Conservation (phyloP, 2,113 vertebrate species). For the Paradoxurus hermaphroditus region DNA sequence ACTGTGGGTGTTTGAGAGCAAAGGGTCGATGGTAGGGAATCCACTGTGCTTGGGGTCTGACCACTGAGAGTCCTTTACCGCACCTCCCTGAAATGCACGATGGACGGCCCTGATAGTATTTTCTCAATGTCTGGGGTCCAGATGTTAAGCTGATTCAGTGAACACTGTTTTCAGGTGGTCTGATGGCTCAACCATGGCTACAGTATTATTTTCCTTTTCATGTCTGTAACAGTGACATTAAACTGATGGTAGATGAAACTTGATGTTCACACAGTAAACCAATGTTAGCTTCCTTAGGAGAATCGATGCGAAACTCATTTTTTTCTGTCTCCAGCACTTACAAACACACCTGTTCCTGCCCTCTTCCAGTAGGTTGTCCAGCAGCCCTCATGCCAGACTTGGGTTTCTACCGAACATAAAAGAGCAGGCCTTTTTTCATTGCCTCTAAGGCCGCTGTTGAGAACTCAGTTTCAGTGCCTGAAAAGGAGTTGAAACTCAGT, state of each 20-base stretch:
- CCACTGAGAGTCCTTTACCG: not conserved
- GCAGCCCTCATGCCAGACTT: not conserved
- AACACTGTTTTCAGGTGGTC: not conserved
- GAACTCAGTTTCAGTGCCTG: not conserved
- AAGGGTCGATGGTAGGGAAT: not conserved
- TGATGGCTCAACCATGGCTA: not conserved
- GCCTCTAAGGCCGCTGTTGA: not conserved
- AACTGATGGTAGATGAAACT: not conserved
- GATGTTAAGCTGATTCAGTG: not conserved
- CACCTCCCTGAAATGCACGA: not conserved
- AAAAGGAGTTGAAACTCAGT: conserved; percentile 2
- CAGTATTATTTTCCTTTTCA: not conserved
- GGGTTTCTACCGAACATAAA: not conserved
- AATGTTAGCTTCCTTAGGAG: not conserved
- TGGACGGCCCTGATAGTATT: not conserved
- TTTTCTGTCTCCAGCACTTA: not conserved
- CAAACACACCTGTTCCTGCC: not conserved
- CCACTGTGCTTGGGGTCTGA: not conserved
- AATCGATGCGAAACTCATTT: not conserved
- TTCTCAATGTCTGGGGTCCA: not conserved
- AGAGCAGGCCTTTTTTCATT: conserved; percentile 18
- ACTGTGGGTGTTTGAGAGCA: not conserved
- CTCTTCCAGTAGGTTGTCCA: not conserved
- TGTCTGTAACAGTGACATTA: not conserved
- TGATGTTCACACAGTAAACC: conserved; percentile 9